Evolutionary conservation across 2,113 vertebrate species (phyloP).

Genomic region (Oreotragus oreotragus): DNA sequence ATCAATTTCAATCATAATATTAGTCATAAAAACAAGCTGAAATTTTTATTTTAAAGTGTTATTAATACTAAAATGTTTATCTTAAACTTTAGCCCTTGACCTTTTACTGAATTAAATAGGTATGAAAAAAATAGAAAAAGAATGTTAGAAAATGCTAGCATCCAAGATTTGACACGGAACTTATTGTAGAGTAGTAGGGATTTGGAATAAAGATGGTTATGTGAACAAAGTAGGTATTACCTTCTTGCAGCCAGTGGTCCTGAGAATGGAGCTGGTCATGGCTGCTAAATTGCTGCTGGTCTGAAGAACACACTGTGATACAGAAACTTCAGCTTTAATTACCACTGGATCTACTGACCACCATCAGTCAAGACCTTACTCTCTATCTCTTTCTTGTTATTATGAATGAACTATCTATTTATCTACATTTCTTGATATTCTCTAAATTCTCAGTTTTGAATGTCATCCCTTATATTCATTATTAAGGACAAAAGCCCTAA

Average conservation of each 20-base stretch:
- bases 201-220: background rate
- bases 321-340: background rate
- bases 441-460: background rate
- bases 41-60: background rate
- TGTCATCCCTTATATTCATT: background rate
- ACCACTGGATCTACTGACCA: background rate
- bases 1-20: background rate
- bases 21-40: background rate
- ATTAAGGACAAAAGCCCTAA: background rate
- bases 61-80: background rate
- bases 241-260: background rate
- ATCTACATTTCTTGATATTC: background rate
- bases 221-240: too few species aligned
- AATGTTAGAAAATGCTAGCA: background rate
- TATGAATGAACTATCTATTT: background rate
- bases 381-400: background rate
- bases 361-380: background rate
- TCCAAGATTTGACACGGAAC: background rate
- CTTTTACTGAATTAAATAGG: background rate
- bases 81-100: background rate
- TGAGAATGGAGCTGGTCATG: background rate
- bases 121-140: background rate
- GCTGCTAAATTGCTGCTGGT: background rate
- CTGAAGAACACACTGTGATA: background rate
- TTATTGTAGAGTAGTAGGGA: background rate